Percentiles rank a stretch among this genome's conserved stretches.
These are phyloP conservation scores for Tupiocoris notatus DNA, from an alignment of 2,888 invertebrate species.

Conservation along the genomic window DNA sequence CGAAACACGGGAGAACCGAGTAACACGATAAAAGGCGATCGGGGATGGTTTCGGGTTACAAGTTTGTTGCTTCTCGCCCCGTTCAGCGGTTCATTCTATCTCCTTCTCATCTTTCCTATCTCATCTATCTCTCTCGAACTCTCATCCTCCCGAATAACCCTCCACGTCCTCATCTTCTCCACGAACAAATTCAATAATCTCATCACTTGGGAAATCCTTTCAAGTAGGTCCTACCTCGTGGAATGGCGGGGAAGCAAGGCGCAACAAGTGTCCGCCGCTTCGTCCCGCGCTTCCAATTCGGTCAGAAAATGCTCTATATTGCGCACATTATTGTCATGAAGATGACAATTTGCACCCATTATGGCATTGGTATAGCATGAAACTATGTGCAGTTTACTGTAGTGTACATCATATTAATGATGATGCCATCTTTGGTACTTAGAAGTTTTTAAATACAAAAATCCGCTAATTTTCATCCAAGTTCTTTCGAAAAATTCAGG, in stretches of 20 bases:
- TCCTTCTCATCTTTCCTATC: neutral
- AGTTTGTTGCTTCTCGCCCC: conserved; percentile 33
- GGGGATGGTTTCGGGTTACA: conserved; percentile 23
- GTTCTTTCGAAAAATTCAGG: too few relatives aligned
- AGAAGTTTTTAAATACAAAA: too few relatives aligned
- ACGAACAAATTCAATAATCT: conserved; percentile 40
- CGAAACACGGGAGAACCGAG: neutral
- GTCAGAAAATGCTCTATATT: neutral
- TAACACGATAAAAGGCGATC: conserved; percentile 39
- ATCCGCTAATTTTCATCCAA: too few relatives aligned
- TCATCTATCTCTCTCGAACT: neutral
- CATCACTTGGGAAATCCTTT: conserved; percentile 40
- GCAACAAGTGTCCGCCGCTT: conserved; percentile 26
- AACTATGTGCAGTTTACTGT: too few relatives aligned
- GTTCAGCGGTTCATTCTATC: neutral
- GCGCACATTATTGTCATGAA: neutral
- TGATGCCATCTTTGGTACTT: too few relatives aligned
- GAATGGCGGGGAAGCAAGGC: conserved; percentile 22
- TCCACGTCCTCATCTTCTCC: neutral
- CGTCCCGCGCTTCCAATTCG: neutral
- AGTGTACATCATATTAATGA: too few relatives aligned
- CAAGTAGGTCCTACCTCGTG: conserved; percentile 22
- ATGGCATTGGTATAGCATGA: too few relatives aligned
- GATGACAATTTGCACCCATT: too few relatives aligned
- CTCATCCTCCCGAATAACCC: neutral